These are phyloP conservation scores for Drosophila stalkeri DNA, from an alignment of 2,888 invertebrate genomes.

Conservation along the genomic window DNA sequence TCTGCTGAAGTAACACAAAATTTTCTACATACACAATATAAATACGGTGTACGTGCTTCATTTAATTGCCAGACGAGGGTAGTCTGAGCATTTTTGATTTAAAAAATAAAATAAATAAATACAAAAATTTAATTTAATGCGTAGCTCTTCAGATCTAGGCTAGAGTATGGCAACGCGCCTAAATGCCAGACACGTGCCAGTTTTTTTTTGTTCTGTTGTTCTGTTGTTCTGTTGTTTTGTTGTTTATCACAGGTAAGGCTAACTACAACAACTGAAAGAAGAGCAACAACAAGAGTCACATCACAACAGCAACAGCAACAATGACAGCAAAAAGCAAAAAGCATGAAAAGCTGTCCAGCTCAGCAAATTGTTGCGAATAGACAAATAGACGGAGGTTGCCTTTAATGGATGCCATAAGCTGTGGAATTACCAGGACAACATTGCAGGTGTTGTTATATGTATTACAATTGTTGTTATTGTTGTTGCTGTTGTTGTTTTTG, in stretches of 20 bases:
- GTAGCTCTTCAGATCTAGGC: neutral
- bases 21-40: neutral
- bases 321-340: neutral
- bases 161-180: neutral
- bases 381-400: slow-evolving; percentile 24
- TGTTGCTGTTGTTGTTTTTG: neutral
- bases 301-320: neutral
- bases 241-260: neutral
- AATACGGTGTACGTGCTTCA: neutral
- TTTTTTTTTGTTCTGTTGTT: no score
- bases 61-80: neutral
- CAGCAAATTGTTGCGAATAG: slow-evolving; percentile 18
- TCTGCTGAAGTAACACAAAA: no score
- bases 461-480: neutral
- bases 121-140: neutral
- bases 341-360: slow-evolving; percentile 8
- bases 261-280: slow-evolving; percentile 1
- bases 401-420: slow-evolving; percentile 29
- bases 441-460: slow-evolving; percentile 8
- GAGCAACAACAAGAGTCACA: neutral
- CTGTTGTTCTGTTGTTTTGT: no score
- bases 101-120: no score
- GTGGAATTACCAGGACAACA: slow-evolving; percentile 14
- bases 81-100: neutral
- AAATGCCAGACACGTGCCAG: slow-evolving; percentile 3